Evolutionary conservation across 2,888 invertebrate genomes (phyloP), one percentile per base, ranked within the genome.

Genomic region (Lepas anatifera): DNA sequence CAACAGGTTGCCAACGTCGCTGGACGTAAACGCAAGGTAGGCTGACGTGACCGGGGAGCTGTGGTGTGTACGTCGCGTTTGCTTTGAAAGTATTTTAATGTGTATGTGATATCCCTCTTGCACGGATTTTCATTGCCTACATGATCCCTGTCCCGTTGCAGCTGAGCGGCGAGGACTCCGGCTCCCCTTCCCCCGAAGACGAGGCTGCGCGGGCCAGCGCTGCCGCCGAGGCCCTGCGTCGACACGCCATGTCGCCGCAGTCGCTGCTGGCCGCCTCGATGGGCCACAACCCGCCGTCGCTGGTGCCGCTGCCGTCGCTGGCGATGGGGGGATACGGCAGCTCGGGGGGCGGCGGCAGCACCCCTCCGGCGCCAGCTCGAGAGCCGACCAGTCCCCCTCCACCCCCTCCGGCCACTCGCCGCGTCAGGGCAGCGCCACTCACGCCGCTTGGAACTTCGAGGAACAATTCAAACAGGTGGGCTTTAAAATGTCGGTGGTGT

Each of bases 261-360:
- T 27, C 37, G 64, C 64, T 64, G 37, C 64, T 64, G 37, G 39
- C 64, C 64, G 64, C 64, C 64, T 37, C 64, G 39, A 64, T 64
- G 64, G 37, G 13, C 39, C 8, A 39, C 64, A 37, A 64, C 64
- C 64, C 64, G 58, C 58, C 58, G 35, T 58, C 58, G 35, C 58
- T 58, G 58, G 58, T 58, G 58, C 58, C 58, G 35, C 58, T 58
- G 58, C 58, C 58, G 32, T 18, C 32, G 10, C 58, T 58, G 22
- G 58, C 32, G 22, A 32, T 58, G 58, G 22, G 32, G 22, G 58
- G 32, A 10, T 58, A 58, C 58, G 58, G 32, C 58, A 22, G 32
- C 32, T 3, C 58, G 2, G 39, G n/a, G 13, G 37, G 37, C 39
- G 25, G 64, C 3, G n/a, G 25, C 39, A 39, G 37, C 37, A 8